Evolutionary conservation across 2,113 vertebrate genomes (phyloP).

Genomic region (Actinemys pallida): DNA sequence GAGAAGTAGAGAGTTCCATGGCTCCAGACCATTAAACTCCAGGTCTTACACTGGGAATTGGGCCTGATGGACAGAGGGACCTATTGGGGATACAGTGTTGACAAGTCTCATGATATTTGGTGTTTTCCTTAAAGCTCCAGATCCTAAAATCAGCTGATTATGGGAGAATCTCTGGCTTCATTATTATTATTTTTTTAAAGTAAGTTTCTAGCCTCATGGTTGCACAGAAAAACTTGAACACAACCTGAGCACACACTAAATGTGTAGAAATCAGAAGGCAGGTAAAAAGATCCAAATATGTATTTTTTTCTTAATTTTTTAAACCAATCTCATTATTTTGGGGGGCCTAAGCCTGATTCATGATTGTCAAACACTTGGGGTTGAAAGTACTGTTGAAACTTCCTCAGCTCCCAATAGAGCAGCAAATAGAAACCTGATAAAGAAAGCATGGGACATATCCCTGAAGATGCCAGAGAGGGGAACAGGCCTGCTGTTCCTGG

Average conservation of each 20-base stretch:
- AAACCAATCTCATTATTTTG: too few relatives aligned
- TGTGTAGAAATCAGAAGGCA: too few relatives aligned
- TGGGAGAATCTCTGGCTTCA: not conserved
- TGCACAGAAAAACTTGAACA: not conserved
- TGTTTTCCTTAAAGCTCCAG: not conserved
- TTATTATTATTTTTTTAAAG: not conserved
- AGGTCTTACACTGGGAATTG: not conserved
- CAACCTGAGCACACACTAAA: not conserved
- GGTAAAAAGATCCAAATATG: too few relatives aligned
- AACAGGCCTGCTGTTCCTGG: too few relatives aligned
- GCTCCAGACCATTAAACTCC: not conserved
- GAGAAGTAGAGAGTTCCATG: not conserved
- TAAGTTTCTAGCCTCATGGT: not conserved
- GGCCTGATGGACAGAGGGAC: not conserved
- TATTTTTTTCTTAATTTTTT: too few relatives aligned
- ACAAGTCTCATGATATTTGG: not conserved
- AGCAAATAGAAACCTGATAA: too few relatives aligned
- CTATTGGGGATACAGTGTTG: not conserved
- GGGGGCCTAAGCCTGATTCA: too few relatives aligned
- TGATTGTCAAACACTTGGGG: too few relatives aligned
- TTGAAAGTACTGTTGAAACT: too few relatives aligned
- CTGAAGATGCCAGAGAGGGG: too few relatives aligned
- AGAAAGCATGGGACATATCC: too few relatives aligned
- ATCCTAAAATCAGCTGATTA: not conserved
- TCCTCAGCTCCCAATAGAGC: too few relatives aligned